These are phyloP conservation scores for Oceanodroma tethys DNA, from an alignment of 2,113 vertebrate species.

Conservation along the genomic window DNA sequence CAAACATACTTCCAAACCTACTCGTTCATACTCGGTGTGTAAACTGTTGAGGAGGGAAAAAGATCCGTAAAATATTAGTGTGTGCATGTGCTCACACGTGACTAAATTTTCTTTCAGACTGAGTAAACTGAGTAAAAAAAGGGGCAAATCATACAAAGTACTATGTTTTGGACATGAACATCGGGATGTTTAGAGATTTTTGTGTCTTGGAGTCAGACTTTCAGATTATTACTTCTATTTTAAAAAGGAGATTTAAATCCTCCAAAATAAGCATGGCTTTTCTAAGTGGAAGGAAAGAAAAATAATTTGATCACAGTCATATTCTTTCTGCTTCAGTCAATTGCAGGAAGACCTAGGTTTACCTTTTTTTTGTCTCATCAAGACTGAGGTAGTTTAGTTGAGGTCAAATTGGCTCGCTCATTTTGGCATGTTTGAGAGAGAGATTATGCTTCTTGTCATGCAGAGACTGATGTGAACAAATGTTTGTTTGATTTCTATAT, in stretches of 20 bases:
- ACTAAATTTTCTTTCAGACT: neutral
- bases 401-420: neutral
- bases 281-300: neutral
- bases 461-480: neutral
- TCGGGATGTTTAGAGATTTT: neutral
- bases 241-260: neutral
- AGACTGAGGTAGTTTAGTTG: neutral
- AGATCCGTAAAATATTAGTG: neutral
- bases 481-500: neutral
- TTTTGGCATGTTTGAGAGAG: neutral
- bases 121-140: neutral
- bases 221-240: neutral
- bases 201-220: neutral
- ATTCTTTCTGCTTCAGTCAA: neutral
- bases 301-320: neutral
- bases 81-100: neutral
- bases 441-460: neutral
- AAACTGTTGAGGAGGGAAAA: neutral
- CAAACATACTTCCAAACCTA: neutral
- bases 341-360: neutral
- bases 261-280: neutral
- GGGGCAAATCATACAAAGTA: neutral
- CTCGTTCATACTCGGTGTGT: neutral
- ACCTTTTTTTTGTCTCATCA: neutral
- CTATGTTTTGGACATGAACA: neutral